Percentiles rank a stretch among this genome's conserved stretches.
These are phyloP conservation scores for Drosophila tropicalis DNA, from an alignment of 1,140 invertebrate species.

Conservation along the genomic window DNA sequence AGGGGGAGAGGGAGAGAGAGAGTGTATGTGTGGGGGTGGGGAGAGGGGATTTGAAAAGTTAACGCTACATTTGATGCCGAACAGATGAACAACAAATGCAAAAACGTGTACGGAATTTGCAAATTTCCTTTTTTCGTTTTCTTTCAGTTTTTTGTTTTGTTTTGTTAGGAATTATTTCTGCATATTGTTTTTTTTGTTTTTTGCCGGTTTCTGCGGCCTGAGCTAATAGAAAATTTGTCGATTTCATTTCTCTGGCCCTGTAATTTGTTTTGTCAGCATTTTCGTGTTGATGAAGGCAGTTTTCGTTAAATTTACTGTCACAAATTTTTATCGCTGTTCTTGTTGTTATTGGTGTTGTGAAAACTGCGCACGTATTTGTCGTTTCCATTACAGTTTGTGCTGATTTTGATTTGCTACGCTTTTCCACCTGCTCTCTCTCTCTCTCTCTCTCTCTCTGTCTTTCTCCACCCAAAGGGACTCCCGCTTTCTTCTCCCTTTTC, in stretches of 20 bases:
- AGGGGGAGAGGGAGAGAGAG: neutral
- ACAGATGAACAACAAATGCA: conserved; percentile 49
- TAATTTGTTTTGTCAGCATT: conserved; percentile 37
- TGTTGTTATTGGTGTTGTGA: conserved; percentile 32
- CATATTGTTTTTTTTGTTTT: conserved; percentile 10
- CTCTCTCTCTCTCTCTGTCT: neutral
- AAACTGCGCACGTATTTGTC: conserved; percentile 77
- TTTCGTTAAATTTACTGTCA: conserved; percentile 63
- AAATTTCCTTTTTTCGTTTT: conserved; percentile 47
- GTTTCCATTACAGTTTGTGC: conserved; percentile 81
- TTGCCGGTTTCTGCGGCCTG: neutral
- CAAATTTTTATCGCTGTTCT: conserved; percentile 40
- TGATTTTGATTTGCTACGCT: conserved; percentile 78
- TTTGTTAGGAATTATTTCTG: conserved; percentile 34
- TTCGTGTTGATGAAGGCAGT: conserved; percentile 32
- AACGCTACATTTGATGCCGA: conserved; percentile 72
- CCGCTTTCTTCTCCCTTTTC: neutral
- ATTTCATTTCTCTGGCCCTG: conserved; percentile 39
- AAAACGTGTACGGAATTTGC: conserved; percentile 66
- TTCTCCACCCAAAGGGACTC: neutral
- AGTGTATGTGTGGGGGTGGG: neutral
- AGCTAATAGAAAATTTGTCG: conserved; percentile 51
- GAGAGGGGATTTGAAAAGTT: conserved; percentile 44
- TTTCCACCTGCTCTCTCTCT: conserved; percentile 29
- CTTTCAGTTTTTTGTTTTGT: conserved; percentile 11